Evolutionary conservation across 2,113 vertebrate genomes (phyloP).

Genomic region (Petromus typicus): DNA sequence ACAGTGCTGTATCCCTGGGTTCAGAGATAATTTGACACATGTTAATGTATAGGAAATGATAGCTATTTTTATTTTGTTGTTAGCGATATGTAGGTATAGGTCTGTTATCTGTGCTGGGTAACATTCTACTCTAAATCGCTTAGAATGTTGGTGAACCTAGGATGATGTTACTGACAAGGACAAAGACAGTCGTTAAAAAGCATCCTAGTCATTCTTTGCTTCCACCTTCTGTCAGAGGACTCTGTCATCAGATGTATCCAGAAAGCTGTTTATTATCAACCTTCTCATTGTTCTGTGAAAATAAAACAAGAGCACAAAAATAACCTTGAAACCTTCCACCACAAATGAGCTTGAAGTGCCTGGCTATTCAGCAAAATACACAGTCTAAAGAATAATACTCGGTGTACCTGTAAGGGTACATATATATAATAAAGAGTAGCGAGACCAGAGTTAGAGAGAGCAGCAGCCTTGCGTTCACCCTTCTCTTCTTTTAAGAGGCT

Average conservation of each 20-base stretch:
- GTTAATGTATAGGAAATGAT: neutral
- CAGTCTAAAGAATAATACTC: neutral
- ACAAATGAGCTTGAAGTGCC: neutral
- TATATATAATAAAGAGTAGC: neutral
- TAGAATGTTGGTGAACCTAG: neutral
- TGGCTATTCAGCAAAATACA: neutral
- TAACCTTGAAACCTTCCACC: neutral
- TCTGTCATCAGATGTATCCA: neutral
- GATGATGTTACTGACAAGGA: neutral
- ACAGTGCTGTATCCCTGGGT: neutral
- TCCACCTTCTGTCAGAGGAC: neutral
- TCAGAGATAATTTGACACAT: neutral
- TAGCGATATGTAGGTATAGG: too few relatives aligned
- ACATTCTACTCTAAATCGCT: neutral
- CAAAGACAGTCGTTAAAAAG: neutral
- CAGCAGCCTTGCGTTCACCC: neutral
- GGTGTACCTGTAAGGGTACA: neutral
- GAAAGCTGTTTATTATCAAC: slow-evolving; percentile 12
- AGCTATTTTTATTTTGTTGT: neutral
- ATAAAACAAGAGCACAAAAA: slow-evolving; percentile 12
- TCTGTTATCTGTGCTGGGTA: neutral
- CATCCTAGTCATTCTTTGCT: neutral
- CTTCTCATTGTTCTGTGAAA: neutral
- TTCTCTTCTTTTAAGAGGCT: slow-evolving; percentile 5
- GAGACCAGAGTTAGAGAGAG: neutral